These are phyloP conservation scores for Miichthys miiuy DNA, from an alignment of 2,797 vertebrate genomes.

Conservation along the genomic window DNA sequence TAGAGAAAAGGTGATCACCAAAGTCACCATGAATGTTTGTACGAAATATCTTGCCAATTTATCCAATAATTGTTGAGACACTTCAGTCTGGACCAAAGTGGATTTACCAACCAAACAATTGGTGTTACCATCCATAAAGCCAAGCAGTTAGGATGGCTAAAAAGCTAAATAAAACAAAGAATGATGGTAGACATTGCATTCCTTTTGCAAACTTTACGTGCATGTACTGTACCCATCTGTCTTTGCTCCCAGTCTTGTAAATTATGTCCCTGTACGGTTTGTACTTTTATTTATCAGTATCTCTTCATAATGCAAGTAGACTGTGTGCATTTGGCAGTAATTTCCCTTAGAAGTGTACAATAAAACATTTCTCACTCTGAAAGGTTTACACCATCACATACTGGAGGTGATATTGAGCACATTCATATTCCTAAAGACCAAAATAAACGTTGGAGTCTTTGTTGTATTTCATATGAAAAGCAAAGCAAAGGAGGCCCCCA, in stretches of 20 bases:
- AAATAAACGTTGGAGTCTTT: slow-evolving; percentile 45
- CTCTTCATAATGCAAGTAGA: slow-evolving; percentile 30
- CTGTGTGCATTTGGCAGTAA: neutral
- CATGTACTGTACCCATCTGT: neutral
- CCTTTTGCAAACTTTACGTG: slow-evolving; percentile 1
- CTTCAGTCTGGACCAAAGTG: neutral
- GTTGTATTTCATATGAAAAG: slow-evolving; percentile 47
- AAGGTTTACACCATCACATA: slow-evolving; percentile 78
- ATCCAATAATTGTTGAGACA: neutral
- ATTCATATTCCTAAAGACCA: slow-evolving; percentile 42
- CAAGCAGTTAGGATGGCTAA: neutral
- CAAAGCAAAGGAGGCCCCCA: slow-evolving; percentile 32
- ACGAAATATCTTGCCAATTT: neutral
- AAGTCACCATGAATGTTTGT: neutral
- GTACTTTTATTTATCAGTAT: slow-evolving; percentile 10
- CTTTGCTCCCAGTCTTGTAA: neutral
- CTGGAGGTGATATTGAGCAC: slow-evolving; percentile 24
- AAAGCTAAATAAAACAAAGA: slow-evolving; percentile 16
- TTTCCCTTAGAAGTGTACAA: slow-evolving; percentile 19
- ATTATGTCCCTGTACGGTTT: slow-evolving; percentile 9
- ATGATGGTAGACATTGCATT: slow-evolving; percentile 14
- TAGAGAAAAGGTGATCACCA: neutral
- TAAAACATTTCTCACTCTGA: slow-evolving; percentile 58
- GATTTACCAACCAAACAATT: neutral
- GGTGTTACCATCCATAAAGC: neutral